Evolutionary conservation across 2,888 invertebrate species (phyloP), one percentile per base, ranked within the genome.

Genomic region (Ptychoptera albimana): DNA sequence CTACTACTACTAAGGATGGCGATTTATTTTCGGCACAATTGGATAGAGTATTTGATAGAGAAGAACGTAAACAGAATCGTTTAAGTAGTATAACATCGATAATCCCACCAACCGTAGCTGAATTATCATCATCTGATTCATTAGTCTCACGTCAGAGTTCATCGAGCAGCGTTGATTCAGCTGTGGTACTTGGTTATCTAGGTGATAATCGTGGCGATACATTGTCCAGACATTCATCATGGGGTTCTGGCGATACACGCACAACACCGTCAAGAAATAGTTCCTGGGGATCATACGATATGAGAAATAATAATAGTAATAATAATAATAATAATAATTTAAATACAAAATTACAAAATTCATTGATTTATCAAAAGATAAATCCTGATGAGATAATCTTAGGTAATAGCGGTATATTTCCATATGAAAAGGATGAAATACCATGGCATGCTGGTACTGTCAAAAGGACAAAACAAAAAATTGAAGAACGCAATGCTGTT

Each of bases 91-190:
- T 14, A 29, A 32, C 15, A 34, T 11, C 30, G 11, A 29, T 9
- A 14, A 32, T 40, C 30, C 15, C 40, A 39, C 34, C 29, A 44
- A 57, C 45, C 52, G 14, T 13, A 36, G 10, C 14, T 16, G 12
- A 32, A 10, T 8, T 29, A 13, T 55, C 56, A 45, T 54, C 56
- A 15, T 50, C 50, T 37, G 9, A 44, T 45, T 34, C 42, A 44
- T 14, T 31, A 31, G 42, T 75, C 2, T 75, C 75, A 51, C 66
- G 83, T 31, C 83, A 83, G 60, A 80, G 79, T 61, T 83, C 83
- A 41, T 82, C 83, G 81, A 78, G 77, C 57, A 75, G 76, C 56
- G 77, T 77, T 59, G 84, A 84, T 62, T 82, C 83, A 59, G 83
- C 82, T 23, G 79, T 82, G 32, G 79, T 75, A 39, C 67, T 79